A percentile compares a stretch with the other conserved stretches of the same genome.
Evolutionary conservation across 1,140 invertebrate species (phyloP).

Genomic region (Zaprionus gabonicus): DNA sequence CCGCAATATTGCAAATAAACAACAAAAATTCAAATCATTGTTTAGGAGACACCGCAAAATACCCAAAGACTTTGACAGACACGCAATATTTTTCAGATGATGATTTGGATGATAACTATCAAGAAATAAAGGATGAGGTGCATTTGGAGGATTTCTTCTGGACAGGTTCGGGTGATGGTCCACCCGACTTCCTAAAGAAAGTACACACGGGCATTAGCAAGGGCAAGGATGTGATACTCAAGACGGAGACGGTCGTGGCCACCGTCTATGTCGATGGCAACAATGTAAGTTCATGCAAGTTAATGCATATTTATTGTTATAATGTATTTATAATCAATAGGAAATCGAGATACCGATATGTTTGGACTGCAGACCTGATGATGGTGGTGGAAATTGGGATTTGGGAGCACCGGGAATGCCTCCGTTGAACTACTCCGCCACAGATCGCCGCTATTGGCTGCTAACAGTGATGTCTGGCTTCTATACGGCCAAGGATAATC

Average conservation of each 20-base stretch:
- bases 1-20: conserved; percentile 25
- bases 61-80: conserved; percentile 15
- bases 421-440: conserved; percentile 77
- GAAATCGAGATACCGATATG: conserved; percentile 83
- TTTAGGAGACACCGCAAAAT: conserved; percentile 7
- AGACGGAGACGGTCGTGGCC: conserved; percentile 86
- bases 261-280: conserved; percentile 86
- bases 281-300: conserved; percentile 64
- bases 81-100: conserved; percentile 60
- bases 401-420: conserved; percentile 58
- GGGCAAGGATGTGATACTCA: conserved; percentile 81
- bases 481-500: conserved; percentile 84
- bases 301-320: neutral
- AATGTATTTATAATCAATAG: conserved; percentile 35
- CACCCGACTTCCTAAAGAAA: conserved; percentile 84
- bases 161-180: conserved; percentile 92
- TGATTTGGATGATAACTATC: conserved; percentile 73
- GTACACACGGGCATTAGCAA: conserved; percentile 81
- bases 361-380: conserved; percentile 74
- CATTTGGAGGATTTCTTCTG: conserved; percentile 93
- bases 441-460: conserved; percentile 90
- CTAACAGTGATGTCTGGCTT: conserved; percentile 89
- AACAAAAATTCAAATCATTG: conserved; percentile 15
- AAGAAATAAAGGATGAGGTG: conserved; percentile 86
- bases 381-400: conserved; percentile 72